Evolutionary conservation across 2,888 invertebrate species (phyloP).

Genomic region (Lepetodrilus schrolli): DNA sequence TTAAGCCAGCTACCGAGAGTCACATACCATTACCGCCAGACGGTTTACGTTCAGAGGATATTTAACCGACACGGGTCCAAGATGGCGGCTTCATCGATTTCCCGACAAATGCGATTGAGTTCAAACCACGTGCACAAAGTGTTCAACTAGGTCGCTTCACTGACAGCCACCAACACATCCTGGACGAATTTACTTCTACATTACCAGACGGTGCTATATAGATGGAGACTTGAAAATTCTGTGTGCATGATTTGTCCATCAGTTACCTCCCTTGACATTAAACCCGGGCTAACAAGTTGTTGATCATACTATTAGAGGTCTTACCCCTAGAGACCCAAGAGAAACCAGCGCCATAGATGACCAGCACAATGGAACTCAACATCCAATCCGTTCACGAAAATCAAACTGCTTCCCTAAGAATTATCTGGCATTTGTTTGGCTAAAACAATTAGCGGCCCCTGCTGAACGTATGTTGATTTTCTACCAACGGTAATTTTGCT

Average conservation of each 20-base stretch:
- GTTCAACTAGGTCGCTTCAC: neutral
- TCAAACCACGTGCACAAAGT: constrained; percentile 23
- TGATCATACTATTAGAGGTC: constrained; percentile 30
- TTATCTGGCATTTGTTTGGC: constrained; percentile 29
- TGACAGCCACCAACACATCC: neutral
- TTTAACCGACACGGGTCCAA: neutral
- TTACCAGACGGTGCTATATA: constrained; percentile 24
- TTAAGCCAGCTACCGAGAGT: neutral
- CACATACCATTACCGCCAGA: neutral
- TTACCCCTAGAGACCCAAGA: neutral
- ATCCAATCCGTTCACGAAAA: constrained; percentile 20
- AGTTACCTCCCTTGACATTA: neutral
- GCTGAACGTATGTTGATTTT: constrained; percentile 25
- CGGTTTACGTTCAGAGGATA: neutral
- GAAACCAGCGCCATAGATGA: constrained; percentile 2
- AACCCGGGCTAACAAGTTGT: constrained; percentile 24
- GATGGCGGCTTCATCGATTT: neutral
- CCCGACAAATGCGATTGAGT: constrained; percentile 13
- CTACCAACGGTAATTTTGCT: constrained; percentile 20
- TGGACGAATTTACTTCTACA: constrained; percentile 6
- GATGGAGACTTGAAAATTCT: constrained; percentile 6
- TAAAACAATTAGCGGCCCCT: constrained; percentile 27
- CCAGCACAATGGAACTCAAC: neutral
- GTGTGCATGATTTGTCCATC: constrained; percentile 30
- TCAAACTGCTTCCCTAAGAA: constrained; percentile 26